Base-by-base conservation (phyloP, 2,797 vertebrate species). In the Xiphorhynchus erythropygius region DNA sequence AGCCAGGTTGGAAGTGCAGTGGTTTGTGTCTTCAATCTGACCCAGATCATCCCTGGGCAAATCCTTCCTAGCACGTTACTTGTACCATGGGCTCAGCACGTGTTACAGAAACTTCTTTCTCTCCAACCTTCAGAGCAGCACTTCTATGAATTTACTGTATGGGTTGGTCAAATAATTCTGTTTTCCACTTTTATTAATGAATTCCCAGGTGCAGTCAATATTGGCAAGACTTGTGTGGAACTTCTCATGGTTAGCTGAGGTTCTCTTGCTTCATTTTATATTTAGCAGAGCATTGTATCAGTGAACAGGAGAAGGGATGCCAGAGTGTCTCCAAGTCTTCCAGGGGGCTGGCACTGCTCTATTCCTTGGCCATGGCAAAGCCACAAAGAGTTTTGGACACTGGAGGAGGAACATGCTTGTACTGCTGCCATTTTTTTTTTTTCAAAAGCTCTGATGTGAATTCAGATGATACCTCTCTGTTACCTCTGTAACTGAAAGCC, bases 401-500 rank as follows among this genome's bases (percentile, higher is more conserved):
- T 78, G 95, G 89, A 96, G 84, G 94, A 97, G 93, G 90, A 90
- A 93, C 71, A 56, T 88, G 82, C 91, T 95, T 97, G 91, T 96
- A 83, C 89, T 93, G 56, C 93, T 98, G 98, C 97, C 97, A 96
- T 97, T 91, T 64, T 13, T 74, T 64, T 13, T 74, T 64, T 21
- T 73, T 18, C 93, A 65, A 95, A 93, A 96, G 89, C 95, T 97
- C 95, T 97, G 96, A 96, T 97, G 93, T 97, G 84, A 93, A 52
- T 97, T 98, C 97, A 97, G 86, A 97, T 95, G 90, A 96, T 97
- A 97, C 97, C 97, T 98, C 97, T 97, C 94, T 94, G 96, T 98
- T 97, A 98, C 97, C 96, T 98, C 96, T 95, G 90, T 96, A 96
- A 97, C 85, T 89, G 88, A 97, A 97, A 97, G 97, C 97, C 97